Base-by-base conservation (phyloP, 2,888 invertebrate genomes). In the Deilephila porcellus region DNA sequence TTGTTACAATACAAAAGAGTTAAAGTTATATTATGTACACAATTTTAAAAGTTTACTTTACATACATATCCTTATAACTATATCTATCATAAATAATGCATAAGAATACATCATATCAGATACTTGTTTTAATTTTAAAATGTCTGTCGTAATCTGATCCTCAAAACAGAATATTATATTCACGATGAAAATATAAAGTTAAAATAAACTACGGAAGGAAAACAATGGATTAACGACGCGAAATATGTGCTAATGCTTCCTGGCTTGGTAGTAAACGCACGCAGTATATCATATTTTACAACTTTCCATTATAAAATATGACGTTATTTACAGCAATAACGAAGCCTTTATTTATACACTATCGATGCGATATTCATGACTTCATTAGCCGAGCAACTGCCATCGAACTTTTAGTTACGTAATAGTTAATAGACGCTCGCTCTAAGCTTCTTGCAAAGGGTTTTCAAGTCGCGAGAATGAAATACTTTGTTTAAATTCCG, bases 381-480 rank as follows among this genome's bases (percentile, higher is more conserved):
- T 71, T 73, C 73, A 73, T 73, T 73, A 73, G 20, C 32, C 70
- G 45, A 71, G 53, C 11, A 37, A 62, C 71, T 71, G 63, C 67
- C 67, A 71, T 71, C 71, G 71, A 74, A 64, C 67, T 71, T 60
- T 59, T 71, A 70, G 74, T 77, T 75, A 76, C 75, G 74, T 76
- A 71, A 75, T 74, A 76, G 76, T 78, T 81, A 80, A 81, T 81
- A 78, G 78, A 78, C 72, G 75, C 74, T 62, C 52, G 74, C 60
- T 53, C 34, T 52, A 53, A 62, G 71, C 56, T 20, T 70, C 29
- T 7, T 5, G 52, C 62, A 29, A 62, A 62, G 62, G 71, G 56
- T 53, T 37, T 63, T 73, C 60, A 56, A 45, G 56, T 62, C 73
- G 53, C 53, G 62, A 73, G 73, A 76, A 76, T 64, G 71, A 71